Evolutionary conservation across 2,888 invertebrate species (phyloP).

Genomic region (Hyles lineata): DNA sequence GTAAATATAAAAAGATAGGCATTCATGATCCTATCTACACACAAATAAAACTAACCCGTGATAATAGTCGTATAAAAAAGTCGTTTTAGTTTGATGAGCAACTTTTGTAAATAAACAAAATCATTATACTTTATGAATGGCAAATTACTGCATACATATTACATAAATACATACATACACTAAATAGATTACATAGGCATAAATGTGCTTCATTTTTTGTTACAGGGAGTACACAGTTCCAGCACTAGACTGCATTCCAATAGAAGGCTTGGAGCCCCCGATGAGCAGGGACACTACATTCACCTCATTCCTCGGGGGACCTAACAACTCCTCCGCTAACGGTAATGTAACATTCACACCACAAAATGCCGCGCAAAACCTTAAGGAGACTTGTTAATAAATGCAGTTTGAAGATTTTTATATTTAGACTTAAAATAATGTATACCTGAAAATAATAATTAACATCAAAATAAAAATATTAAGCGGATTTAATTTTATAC

Average conservation of each 20-base stretch:
- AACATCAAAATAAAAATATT: too few relatives aligned
- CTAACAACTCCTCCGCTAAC: slow-evolving; percentile 62
- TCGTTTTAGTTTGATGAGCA: too few relatives aligned
- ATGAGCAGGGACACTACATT: slow-evolving; percentile 82
- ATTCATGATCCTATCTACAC: too few relatives aligned
- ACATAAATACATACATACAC: too few relatives aligned
- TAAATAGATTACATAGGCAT: too few relatives aligned
- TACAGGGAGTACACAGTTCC: slow-evolving; percentile 82
- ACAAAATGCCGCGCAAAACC: slow-evolving; percentile 49
- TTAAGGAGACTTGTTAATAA: slow-evolving; percentile 47
- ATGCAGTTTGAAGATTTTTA: not conserved
- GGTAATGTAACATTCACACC: slow-evolving; percentile 58
- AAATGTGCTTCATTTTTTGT: slow-evolving; percentile 12
- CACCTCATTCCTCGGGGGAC: slow-evolving; percentile 81
- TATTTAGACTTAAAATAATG: not conserved
- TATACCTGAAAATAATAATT: not conserved
- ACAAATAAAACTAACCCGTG: too few relatives aligned
- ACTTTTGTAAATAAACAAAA: too few relatives aligned
- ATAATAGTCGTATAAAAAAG: too few relatives aligned
- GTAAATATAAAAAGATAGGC: too few relatives aligned
- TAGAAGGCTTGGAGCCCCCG: slow-evolving; percentile 79
- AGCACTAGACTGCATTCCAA: slow-evolving; percentile 78
- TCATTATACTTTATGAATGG: too few relatives aligned
- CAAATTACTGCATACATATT: too few relatives aligned
- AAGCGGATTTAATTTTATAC: too few relatives aligned